Percentiles rank a stretch among this genome's conserved stretches.
Conservation (phyloP, 2,888 invertebrate species). For the Spicauda simplicius region DNA sequence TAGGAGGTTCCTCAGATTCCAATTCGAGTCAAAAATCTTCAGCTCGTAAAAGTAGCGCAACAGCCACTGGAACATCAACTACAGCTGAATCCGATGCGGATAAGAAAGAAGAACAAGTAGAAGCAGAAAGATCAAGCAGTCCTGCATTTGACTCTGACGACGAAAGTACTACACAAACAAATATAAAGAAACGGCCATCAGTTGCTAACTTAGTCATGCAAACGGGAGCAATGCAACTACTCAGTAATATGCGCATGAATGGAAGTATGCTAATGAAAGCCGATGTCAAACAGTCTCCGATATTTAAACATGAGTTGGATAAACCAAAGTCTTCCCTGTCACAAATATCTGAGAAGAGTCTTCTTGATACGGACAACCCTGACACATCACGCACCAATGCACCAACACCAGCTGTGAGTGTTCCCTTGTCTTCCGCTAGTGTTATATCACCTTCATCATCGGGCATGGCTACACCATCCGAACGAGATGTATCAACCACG, state of each 20-base stretch:
- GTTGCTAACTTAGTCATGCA: constrained; percentile 89
- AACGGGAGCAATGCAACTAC: constrained; percentile 83
- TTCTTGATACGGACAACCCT: constrained; percentile 86
- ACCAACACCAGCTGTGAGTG: constrained; percentile 60
- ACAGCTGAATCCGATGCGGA: constrained; percentile 79
- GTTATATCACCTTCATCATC: constrained; percentile 72
- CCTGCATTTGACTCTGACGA: constrained; percentile 98
- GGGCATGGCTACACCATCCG: constrained; percentile 74
- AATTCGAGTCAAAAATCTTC: constrained; percentile 86
- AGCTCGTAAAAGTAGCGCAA: constrained; percentile 84
- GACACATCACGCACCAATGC: constrained; percentile 64
- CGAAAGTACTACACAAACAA: constrained; percentile 89
- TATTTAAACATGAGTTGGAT: constrained; percentile 67
- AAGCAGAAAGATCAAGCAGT: constrained; percentile 94
- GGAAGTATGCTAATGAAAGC: constrained; percentile 80
- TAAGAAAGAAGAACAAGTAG: constrained; percentile 79
- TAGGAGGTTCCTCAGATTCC: constrained; percentile 83
- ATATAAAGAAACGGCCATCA: constrained; percentile 86
- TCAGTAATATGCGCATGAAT: constrained; percentile 83
- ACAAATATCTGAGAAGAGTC: constrained; percentile 87
- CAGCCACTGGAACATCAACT: constrained; percentile 85
- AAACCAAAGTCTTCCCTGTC: constrained; percentile 81
- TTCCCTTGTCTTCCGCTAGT: constrained; percentile 64
- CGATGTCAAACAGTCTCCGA: constrained; percentile 65
- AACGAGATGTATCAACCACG: constrained; percentile 75